Base-by-base conservation (phyloP, 2,797 vertebrate genomes). In the Phrynocephalus forsythii region DNA sequence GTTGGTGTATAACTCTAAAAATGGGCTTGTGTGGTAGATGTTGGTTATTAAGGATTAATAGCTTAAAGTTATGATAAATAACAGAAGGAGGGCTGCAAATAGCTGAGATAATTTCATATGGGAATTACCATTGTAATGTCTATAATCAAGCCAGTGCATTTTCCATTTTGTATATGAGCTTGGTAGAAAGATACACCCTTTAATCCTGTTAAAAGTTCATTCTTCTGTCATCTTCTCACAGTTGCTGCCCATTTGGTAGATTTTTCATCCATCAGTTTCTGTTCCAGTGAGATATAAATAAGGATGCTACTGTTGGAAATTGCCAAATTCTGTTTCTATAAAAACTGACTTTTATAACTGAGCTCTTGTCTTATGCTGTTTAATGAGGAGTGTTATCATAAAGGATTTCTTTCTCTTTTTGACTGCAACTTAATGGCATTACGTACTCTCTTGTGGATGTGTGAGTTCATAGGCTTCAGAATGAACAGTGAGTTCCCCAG, bases 231-330 rank as follows among this genome's bases (percentile, higher is more conserved):
- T 63, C 52, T 75, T 28, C n/a, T 72, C 33, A 26, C 22, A 60
- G 52, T 80, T 80, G n/a, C 52, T 63, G 68, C 24, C 9, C 18
- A 38, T 20, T 73, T 80, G 67, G 60, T 56, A 79, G 18, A 30
- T 60, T 69, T 79, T 80, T 86, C 52, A 48, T 80, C 26, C 67
- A 86, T 60, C 69, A 28, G 22, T 79, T 72, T 73, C n/a, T 73
- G 1, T 30, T 71, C 67, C 68, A 69, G 28, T 50, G 60, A 60
- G 50, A 71, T 8, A 16, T 52, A 33, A 72, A 86, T 71, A 86
- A 86, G 63, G 52, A n/a, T 72, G 18, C 33, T 80, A 63, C 50
- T 86, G 71, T 75, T 67, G 38, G 28, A 30, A 56, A 33, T 63
- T 7, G 5, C 24, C 67, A 66, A 66, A 7, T 48, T 33, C 20